A percentile compares a stretch with the other conserved stretches of the same genome.
phyloP scores from a whole-genome alignment of 2,113 vertebrate species.

The Zosterops borbonicus region DNA sequence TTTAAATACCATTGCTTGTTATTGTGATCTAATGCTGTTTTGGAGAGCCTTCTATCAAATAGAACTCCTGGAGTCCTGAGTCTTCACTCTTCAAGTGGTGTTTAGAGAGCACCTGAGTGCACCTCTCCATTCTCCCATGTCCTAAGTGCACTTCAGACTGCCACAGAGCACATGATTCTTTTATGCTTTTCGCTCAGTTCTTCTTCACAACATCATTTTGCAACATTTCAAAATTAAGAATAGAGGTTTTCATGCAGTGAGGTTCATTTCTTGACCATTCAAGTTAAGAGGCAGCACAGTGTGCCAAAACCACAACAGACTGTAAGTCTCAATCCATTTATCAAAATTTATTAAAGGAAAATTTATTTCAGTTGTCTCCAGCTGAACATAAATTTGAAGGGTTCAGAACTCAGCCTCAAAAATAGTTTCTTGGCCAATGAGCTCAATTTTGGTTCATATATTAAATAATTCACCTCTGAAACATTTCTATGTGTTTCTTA shows the following conservation, averaged over 20 bases:
- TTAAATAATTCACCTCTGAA: neutral
- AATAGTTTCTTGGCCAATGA: neutral
- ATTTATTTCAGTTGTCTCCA: neutral
- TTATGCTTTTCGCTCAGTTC: neutral
- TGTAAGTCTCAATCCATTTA: neutral
- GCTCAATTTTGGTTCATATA: neutral
- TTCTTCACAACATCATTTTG: neutral
- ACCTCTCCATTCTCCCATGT: neutral
- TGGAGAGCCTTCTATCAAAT: neutral
- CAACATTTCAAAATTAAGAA: neutral
- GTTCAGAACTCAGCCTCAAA: neutral
- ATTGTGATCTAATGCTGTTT: neutral
- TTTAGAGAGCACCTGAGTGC: neutral
- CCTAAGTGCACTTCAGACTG: neutral
- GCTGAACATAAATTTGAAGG: neutral
- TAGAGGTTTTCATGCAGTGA: neutral
- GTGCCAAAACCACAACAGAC: neutral
- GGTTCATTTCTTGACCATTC: neutral
- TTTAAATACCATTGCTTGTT: neutral
- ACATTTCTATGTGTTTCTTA: neutral
- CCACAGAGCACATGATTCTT: neutral
- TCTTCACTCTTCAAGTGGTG: neutral
- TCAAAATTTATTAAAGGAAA: neutral
- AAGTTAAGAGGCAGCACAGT: neutral
- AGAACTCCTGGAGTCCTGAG: neutral